Percentiles rank a stretch among this genome's conserved stretches.
Evolutionary conservation across 2,888 invertebrate species (phyloP).

Genomic region (Heteromurus nitidus): DNA sequence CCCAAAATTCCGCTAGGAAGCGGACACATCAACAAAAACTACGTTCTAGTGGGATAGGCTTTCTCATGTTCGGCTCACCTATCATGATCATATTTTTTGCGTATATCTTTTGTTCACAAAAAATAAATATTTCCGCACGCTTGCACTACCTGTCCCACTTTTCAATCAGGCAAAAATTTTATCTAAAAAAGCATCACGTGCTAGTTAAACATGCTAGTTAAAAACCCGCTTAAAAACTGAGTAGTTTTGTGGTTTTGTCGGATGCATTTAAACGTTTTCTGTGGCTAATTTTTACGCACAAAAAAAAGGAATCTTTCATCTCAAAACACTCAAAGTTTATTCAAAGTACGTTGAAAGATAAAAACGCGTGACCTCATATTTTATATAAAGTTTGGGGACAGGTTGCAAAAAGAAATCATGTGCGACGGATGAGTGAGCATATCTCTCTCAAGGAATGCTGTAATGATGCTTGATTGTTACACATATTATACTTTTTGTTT

Average conservation of each 20-base stretch:
- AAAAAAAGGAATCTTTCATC: not conserved
- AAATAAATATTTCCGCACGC: constrained; percentile 63
- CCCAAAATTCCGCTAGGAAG: no score
- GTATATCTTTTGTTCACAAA: no score
- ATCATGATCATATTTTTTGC: constrained; percentile 17
- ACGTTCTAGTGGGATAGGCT: no score
- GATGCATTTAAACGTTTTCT: not conserved
- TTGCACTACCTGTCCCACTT: constrained; percentile 61
- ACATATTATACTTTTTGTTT: not conserved
- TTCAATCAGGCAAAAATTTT: constrained; percentile 9
- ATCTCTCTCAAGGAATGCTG: not conserved
- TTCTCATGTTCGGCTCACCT: no score
- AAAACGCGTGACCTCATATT: not conserved
- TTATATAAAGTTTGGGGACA: no score
- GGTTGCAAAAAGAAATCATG: not conserved
- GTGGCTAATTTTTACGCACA: not conserved
- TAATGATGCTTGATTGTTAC: not conserved
- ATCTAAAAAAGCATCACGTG: not conserved
- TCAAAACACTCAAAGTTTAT: not conserved
- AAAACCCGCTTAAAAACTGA: not conserved
- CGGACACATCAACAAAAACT: no score
- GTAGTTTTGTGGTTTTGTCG: not conserved
- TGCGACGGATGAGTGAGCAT: not conserved
- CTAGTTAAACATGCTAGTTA: not conserved
- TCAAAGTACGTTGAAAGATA: not conserved